Conservation (phyloP, 2,797 vertebrate species). For the Propithecus perrieri region DNA sequence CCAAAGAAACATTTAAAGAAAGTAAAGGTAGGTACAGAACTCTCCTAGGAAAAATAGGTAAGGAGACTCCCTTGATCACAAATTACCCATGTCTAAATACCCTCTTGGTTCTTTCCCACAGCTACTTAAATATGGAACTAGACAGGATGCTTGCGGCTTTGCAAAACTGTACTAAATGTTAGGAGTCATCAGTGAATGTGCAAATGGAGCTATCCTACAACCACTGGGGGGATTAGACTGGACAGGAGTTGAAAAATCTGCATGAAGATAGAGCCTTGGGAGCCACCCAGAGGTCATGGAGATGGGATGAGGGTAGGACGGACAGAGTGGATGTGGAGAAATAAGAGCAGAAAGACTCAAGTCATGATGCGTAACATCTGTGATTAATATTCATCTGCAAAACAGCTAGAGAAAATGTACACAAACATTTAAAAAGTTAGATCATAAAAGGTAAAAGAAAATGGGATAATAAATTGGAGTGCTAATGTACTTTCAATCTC, state of each 20-base stretch:
- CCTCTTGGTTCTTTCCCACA: background rate
- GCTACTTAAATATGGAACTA: background rate
- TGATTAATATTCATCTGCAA: background rate
- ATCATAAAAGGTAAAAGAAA: conserved; percentile 41
- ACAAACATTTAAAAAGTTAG: conserved; percentile 39
- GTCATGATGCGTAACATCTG: background rate
- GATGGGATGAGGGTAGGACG: too few species aligned
- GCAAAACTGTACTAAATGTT: background rate
- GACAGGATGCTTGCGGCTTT: background rate
- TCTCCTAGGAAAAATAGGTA: background rate
- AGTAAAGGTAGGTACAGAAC: conserved; percentile 86
- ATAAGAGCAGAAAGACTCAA: background rate
- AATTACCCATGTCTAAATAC: background rate
- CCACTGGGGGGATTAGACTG: background rate
- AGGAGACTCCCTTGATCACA: background rate
- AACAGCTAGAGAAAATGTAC: background rate
- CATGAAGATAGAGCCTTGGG: background rate
- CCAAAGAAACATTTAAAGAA: conserved; percentile 86
- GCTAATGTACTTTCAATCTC: background rate
- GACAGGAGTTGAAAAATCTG: background rate
- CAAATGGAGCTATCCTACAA: background rate
- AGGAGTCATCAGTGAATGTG: background rate
- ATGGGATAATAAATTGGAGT: background rate
- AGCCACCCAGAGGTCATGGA: background rate
- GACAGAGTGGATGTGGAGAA: background rate